Conservation (phyloP, 2,113 vertebrate species). For the rabbit (Oryctolagus cuniculus) region DNA sequence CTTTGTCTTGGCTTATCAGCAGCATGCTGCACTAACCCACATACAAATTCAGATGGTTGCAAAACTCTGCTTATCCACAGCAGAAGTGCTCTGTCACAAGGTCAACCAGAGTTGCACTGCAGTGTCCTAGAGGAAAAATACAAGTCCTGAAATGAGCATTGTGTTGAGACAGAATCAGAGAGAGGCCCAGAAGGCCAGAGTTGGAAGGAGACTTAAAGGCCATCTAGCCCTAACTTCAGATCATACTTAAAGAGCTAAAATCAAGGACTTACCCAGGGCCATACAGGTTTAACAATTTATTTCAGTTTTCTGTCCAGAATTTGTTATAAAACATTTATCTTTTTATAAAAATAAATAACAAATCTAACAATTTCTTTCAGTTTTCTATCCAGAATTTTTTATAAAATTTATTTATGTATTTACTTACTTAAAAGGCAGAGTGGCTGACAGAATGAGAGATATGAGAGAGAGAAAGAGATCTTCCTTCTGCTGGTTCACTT, state of each 20-base stretch:
- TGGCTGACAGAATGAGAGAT: too few species aligned
- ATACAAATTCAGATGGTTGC: not conserved
- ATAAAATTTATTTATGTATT: too few species aligned
- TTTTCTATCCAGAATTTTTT: conserved; percentile 10
- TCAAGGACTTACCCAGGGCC: not conserved
- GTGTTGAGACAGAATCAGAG: not conserved
- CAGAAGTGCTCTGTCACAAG: rapidly evolving
- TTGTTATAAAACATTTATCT: not conserved
- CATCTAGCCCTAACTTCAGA: not conserved
- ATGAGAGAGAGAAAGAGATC: too few species aligned
- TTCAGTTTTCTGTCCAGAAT: conserved; percentile 19
- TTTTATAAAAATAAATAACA: not conserved
- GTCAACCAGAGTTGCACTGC: not conserved
- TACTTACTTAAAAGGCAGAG: too few species aligned
- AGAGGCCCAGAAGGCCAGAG: not conserved
- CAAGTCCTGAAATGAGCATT: not conserved
- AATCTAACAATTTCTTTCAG: not conserved
- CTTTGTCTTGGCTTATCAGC: not conserved
- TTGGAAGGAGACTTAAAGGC: not conserved
- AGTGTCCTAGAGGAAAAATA: not conserved
- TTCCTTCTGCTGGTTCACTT: too few species aligned
- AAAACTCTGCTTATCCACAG: not conserved
- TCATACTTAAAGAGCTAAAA: not conserved
- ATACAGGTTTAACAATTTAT: not conserved
- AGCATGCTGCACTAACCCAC: not conserved